These are phyloP conservation scores for Aphelinus certus DNA, from an alignment of 1,140 invertebrate species.

Conservation along the genomic window DNA sequence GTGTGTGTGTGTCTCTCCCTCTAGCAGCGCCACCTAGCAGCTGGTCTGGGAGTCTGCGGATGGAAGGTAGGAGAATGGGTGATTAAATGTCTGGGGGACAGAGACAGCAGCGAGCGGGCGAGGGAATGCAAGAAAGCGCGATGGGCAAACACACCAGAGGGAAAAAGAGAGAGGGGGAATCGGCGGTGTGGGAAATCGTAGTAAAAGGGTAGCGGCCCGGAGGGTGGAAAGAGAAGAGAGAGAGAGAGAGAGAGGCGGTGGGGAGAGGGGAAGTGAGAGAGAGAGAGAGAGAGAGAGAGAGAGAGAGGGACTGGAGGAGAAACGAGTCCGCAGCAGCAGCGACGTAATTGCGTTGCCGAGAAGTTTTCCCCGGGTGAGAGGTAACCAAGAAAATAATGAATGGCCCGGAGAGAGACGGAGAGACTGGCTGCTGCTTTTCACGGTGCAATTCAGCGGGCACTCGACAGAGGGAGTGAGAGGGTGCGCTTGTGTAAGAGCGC, in stretches of 20 bases:
- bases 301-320: slow-evolving; percentile 42
- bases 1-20: too few species aligned
- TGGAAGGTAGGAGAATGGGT: slow-evolving; percentile 27
- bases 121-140: slow-evolving; percentile 27
- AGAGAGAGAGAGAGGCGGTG: slow-evolving; percentile 33
- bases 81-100: slow-evolving; percentile 33
- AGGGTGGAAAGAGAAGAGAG: slow-evolving; percentile 38
- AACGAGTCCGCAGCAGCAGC: slow-evolving; percentile 13
- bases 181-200: slow-evolving; percentile 45
- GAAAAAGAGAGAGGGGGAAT: slow-evolving; percentile 18
- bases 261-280: slow-evolving; percentile 20
- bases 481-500: neutral
- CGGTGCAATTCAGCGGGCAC: slow-evolving; percentile 27
- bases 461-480: slow-evolving; percentile 8
- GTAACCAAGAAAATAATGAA: slow-evolving; percentile 67
- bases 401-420: slow-evolving; percentile 44
- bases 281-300: slow-evolving; percentile 24
- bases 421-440: slow-evolving; percentile 1
- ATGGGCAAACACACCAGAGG: slow-evolving; percentile 23
- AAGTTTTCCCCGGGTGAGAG: slow-evolving; percentile 64
- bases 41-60: slow-evolving; percentile 1
- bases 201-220: slow-evolving; percentile 44
- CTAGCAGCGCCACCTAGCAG: slow-evolving; percentile 13
- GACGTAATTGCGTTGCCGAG: slow-evolving; percentile 65
- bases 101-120: slow-evolving; percentile 30